Percentiles rank a stretch among this genome's conserved stretches.
Evolutionary conservation across 2,113 vertebrate species (phyloP).

Genomic region (Papio anubis): DNA sequence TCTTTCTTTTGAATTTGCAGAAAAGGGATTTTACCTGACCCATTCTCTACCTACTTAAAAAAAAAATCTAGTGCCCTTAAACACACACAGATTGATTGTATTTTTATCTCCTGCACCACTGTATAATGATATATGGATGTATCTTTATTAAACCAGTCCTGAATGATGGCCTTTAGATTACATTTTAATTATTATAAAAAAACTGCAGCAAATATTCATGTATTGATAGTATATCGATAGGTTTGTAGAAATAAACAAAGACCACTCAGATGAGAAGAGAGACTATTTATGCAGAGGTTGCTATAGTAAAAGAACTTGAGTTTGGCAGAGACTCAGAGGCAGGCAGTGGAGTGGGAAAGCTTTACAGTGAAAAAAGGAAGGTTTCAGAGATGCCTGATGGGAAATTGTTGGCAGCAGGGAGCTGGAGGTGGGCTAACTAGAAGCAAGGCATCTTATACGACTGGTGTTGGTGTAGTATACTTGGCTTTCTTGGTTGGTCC

Average conservation of each 20-base stretch:
- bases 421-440: neutral
- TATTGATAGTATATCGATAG: too few relatives aligned
- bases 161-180: neutral
- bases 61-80: neutral
- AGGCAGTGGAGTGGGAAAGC: too few relatives aligned
- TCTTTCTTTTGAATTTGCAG: neutral
- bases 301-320: too few relatives aligned
- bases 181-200: conserved; percentile 8
- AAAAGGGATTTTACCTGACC: neutral
- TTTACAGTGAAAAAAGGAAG: neutral
- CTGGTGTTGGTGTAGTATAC: neutral
- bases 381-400: neutral
- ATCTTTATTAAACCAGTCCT: neutral
- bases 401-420: neutral
- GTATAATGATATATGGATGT: neutral
- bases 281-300: too few relatives aligned
- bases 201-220: too few relatives aligned
- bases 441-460: too few relatives aligned
- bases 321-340: too few relatives aligned
- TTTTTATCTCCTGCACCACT: neutral
- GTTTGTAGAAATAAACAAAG: too few relatives aligned
- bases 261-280: too few relatives aligned
- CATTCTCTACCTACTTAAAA: neutral
- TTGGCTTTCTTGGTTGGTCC: neutral
- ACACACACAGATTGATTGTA: neutral